These are phyloP conservation scores for Falco novaeseelandiae DNA, from an alignment of 2,797 vertebrate species.

Conservation along the genomic window DNA sequence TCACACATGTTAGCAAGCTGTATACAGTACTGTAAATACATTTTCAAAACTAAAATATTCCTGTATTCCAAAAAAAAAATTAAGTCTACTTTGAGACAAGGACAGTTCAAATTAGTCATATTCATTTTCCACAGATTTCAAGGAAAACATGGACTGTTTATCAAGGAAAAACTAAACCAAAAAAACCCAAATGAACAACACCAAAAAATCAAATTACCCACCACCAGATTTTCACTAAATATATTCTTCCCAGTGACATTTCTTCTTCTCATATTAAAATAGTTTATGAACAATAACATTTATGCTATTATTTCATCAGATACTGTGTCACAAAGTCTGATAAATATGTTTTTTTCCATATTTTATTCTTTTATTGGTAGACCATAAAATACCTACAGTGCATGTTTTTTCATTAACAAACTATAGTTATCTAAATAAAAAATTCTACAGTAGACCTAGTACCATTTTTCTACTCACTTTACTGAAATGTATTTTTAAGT, in stretches of 20 bases:
- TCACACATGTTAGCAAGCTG: conserved; percentile 26
- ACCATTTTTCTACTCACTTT: background rate
- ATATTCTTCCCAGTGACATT: background rate
- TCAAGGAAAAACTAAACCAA: background rate
- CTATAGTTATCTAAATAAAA: background rate
- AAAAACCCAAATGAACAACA: background rate
- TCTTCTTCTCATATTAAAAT: background rate
- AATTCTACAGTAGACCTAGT: background rate
- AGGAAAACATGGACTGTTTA: conserved; percentile 15
- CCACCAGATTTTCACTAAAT: background rate
- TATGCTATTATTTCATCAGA: background rate
- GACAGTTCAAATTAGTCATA: background rate
- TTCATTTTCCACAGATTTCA: conserved; percentile 35
- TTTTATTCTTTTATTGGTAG: background rate
- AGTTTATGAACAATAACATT: background rate
- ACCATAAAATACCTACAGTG: background rate
- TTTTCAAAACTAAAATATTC: background rate
- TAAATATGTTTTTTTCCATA: background rate
- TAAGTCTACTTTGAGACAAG: background rate
- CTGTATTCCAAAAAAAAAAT: background rate
- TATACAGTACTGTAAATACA: background rate
- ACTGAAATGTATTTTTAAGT: background rate
- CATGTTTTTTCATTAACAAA: background rate
- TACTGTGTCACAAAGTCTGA: conserved; percentile 41
- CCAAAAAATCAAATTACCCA: background rate